phyloP scores from a whole-genome alignment of 2,888 invertebrate species.

The Brachyopa scutellaris region DNA sequence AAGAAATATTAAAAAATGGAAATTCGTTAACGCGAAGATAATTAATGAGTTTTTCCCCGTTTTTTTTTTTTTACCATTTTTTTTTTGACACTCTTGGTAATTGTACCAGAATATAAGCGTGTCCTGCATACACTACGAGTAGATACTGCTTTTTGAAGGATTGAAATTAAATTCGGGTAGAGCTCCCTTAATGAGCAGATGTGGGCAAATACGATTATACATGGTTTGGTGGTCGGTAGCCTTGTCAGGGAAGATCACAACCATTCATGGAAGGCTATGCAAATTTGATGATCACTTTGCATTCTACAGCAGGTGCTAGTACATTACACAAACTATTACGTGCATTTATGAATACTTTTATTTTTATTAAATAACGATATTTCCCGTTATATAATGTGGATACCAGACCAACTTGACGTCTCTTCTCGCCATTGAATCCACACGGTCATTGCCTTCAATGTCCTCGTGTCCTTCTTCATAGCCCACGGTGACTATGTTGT shows the following conservation, averaged over 20 bases:
- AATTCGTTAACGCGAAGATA: slow-evolving; percentile 7
- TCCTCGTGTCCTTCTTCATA: too few relatives aligned
- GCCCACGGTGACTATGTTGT: too few relatives aligned
- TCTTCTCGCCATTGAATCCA: too few relatives aligned
- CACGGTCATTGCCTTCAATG: too few relatives aligned
- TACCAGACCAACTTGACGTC: too few relatives aligned
- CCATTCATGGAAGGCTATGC: too few relatives aligned
- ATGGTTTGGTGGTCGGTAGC: background rate
- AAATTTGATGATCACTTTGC: too few relatives aligned
- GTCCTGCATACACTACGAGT: background rate
- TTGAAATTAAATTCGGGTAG: background rate
- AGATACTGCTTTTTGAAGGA: background rate
- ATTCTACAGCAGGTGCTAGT: too few relatives aligned
- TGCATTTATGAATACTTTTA: too few relatives aligned
- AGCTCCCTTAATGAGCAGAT: slow-evolving; percentile 10
- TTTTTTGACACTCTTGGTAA: background rate
- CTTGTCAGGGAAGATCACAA: background rate
- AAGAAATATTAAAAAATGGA: slow-evolving; percentile 5
- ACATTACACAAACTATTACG: too few relatives aligned
- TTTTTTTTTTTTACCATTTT: background rate
- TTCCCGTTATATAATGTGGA: too few relatives aligned
- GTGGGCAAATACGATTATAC: background rate
- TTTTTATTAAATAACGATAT: too few relatives aligned
- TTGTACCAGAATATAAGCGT: background rate
- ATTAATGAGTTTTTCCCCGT: slow-evolving; percentile 34